Evolutionary conservation across 1,140 invertebrate species (phyloP).

Genomic region (Pemphigus obesinymphae): DNA sequence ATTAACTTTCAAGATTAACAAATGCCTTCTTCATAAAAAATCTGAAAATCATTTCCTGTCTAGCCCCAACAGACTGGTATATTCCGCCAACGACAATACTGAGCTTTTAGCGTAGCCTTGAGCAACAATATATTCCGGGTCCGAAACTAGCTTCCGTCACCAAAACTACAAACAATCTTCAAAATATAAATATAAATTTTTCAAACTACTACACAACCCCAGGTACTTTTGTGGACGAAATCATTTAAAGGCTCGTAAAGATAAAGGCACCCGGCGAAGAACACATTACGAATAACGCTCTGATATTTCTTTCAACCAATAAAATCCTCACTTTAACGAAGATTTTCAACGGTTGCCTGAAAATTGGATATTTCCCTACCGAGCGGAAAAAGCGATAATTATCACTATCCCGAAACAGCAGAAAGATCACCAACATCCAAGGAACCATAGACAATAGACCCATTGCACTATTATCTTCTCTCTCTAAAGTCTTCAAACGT

Average conservation of each 20-base stretch:
- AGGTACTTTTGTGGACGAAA: not conserved
- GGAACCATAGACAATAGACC: not conserved
- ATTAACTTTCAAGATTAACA: not conserved
- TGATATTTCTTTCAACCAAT: not conserved
- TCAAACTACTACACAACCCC: too few relatives aligned
- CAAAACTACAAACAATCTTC: not conserved
- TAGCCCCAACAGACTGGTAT: not conserved
- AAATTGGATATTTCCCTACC: not conserved
- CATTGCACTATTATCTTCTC: not conserved
- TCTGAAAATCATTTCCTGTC: not conserved
- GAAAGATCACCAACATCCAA: not conserved
- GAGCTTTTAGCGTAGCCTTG: not conserved
- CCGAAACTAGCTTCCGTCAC: not conserved
- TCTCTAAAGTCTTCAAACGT: not conserved
- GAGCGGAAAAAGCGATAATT: not conserved
- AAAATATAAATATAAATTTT: not conserved
- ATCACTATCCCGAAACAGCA: not conserved
- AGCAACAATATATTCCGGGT: not conserved
- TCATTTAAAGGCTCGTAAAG: not conserved
- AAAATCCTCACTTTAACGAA: not conserved
- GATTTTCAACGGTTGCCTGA: too few relatives aligned
- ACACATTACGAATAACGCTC: not conserved
- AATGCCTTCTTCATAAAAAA: not conserved
- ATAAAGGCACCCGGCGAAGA: not conserved
- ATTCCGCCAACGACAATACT: not conserved